These are phyloP conservation scores for Xerus inauris DNA, from an alignment of 2,113 vertebrate genomes.

Conservation along the genomic window DNA sequence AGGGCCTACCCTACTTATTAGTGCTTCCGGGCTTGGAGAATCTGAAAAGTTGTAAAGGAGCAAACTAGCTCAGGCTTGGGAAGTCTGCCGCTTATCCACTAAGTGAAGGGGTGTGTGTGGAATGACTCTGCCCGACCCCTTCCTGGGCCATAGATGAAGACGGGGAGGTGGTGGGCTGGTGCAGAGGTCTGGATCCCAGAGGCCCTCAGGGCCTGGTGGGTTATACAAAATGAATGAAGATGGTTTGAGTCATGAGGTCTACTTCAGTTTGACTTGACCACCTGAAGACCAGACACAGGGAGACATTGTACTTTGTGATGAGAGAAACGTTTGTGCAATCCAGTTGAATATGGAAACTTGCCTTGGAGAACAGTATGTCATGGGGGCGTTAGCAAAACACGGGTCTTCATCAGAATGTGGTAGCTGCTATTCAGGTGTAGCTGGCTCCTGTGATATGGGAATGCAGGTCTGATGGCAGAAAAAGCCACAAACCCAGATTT, in stretches of 20 bases:
- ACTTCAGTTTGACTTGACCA: not conserved
- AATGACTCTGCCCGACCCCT: not conserved
- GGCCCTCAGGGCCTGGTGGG: not conserved
- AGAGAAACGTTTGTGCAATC: not conserved
- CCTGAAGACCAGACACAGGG: not conserved
- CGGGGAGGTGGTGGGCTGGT: not conserved
- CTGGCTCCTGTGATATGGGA: not conserved
- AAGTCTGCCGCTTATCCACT: not conserved
- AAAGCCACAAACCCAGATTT: not conserved
- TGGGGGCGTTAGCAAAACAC: not conserved
- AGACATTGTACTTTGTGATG: not conserved
- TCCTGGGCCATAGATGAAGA: not conserved
- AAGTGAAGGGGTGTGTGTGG: not conserved
- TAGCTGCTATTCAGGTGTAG: not conserved
- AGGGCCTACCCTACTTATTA: not conserved
- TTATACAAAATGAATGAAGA: not conserved
- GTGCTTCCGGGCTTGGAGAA: not conserved
- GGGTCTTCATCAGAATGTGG: not conserved
- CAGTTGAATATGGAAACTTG: not conserved
- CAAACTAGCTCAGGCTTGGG: not conserved
- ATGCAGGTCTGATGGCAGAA: not conserved
- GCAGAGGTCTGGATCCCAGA: not conserved
- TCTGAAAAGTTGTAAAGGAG: not conserved
- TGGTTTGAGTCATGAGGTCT: not conserved
- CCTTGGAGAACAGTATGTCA: not conserved